phyloP scores from a whole-genome alignment of 2,113 vertebrate species.

The Apteryx owenii region DNA sequence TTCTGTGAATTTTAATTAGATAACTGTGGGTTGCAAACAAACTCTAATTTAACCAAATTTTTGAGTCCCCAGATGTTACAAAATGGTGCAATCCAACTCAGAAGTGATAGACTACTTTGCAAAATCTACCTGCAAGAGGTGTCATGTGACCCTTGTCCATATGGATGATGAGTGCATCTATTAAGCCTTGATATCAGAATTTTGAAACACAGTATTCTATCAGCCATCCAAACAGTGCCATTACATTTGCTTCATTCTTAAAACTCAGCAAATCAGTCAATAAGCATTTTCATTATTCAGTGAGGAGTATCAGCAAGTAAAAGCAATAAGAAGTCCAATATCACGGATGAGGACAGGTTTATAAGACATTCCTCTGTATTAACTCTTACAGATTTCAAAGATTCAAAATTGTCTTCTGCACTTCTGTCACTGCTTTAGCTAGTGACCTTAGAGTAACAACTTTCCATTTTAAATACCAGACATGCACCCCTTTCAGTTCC shows the following conservation, averaged over 20 bases:
- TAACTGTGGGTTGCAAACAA: neutral
- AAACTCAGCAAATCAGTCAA: neutral
- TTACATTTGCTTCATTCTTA: neutral
- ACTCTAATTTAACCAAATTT: neutral
- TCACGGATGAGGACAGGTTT: neutral
- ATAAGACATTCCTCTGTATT: neutral
- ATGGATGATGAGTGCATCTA: neutral
- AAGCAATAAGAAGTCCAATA: neutral
- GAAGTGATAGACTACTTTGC: neutral
- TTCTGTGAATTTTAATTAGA: neutral
- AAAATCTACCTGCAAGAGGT: neutral
- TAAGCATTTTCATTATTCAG: neutral
- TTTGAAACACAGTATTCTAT: neutral
- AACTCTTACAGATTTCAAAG: neutral
- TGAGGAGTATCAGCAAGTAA: neutral
- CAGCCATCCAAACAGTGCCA: neutral
- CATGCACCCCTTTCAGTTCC: neutral
- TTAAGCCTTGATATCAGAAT: neutral
- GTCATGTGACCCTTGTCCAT: neutral
- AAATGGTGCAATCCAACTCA: neutral
- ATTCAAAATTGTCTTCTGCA: neutral
- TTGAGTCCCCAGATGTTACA: neutral
- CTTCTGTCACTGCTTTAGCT: neutral
- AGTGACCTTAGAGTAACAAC: neutral
- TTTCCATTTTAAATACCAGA: neutral